These are phyloP conservation scores for Stictocephala bisonia DNA, from an alignment of 2,888 invertebrate genomes.

Conservation along the genomic window DNA sequence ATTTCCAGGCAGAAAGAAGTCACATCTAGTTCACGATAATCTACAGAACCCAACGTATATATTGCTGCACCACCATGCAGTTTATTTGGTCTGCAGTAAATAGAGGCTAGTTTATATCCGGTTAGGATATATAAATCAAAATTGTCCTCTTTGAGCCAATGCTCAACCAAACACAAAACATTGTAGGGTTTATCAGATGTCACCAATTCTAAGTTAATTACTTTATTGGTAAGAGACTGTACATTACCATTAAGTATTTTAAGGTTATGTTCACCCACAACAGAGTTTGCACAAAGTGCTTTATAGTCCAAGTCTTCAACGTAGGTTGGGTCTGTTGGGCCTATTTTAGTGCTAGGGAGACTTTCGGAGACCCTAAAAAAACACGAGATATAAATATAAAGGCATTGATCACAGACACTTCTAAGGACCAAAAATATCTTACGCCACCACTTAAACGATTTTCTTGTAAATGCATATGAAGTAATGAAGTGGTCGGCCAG, in stretches of 20 bases:
- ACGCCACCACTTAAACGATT: too few species aligned
- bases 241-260: background rate
- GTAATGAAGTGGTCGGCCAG: too few species aligned
- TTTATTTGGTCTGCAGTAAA: background rate
- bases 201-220: background rate
- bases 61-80: background rate
- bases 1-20: background rate
- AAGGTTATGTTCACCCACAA: too few species aligned
- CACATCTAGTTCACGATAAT: background rate
- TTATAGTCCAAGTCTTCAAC: too few species aligned
- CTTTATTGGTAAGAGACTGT: background rate
- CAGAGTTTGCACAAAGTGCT: too few species aligned
- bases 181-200: background rate
- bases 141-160: background rate
- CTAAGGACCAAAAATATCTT: too few species aligned
- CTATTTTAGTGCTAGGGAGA: too few species aligned
- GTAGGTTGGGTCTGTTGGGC: too few species aligned
- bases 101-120: background rate
- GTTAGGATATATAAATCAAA: background rate
- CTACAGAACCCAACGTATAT: background rate
- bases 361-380: too few species aligned
- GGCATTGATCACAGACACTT: too few species aligned
- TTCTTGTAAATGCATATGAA: too few species aligned
- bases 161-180: background rate
- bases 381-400: too few species aligned